Evolutionary conservation across 2,113 vertebrate species (phyloP).

Genomic region (Halichoeres trimaculatus): DNA sequence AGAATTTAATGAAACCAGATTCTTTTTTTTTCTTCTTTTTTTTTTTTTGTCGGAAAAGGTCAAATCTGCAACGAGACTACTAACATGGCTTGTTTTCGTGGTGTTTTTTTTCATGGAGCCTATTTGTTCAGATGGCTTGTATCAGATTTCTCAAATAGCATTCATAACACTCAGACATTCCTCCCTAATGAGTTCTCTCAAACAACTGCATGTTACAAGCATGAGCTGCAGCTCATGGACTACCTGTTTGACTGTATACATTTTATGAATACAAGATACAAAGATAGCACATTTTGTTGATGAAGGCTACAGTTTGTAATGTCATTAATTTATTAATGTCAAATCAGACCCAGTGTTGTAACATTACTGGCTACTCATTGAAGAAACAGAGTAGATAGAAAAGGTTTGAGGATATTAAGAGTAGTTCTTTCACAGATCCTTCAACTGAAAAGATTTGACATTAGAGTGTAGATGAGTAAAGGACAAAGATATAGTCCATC

Average conservation of each 20-base stretch:
- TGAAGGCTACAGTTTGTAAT: no score
- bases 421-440: not conserved
- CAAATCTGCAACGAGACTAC: constrained; percentile 1
- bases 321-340: no score
- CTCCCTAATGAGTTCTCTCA: constrained; percentile 31
- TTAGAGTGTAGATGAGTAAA: not conserved
- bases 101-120: not conserved
- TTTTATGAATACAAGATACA: no score
- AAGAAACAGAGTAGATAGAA: not conserved
- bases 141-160: constrained; percentile 22
- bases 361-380: not conserved
- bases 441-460: not conserved
- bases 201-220: not conserved
- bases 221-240: not conserved
- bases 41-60: constrained; percentile 10
- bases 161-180: constrained; percentile 44
- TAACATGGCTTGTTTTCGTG: constrained; percentile 6
- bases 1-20: constrained; percentile 3
- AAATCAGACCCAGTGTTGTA: no score
- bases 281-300: no score
- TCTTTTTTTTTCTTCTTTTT: no score
- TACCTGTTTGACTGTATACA: not conserved
- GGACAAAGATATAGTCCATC: not conserved
- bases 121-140: constrained; percentile 14
- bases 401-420: not conserved